Conservation (phyloP, 1,140 invertebrate genomes). For the Pogonomyrmex barbatus region DNA sequence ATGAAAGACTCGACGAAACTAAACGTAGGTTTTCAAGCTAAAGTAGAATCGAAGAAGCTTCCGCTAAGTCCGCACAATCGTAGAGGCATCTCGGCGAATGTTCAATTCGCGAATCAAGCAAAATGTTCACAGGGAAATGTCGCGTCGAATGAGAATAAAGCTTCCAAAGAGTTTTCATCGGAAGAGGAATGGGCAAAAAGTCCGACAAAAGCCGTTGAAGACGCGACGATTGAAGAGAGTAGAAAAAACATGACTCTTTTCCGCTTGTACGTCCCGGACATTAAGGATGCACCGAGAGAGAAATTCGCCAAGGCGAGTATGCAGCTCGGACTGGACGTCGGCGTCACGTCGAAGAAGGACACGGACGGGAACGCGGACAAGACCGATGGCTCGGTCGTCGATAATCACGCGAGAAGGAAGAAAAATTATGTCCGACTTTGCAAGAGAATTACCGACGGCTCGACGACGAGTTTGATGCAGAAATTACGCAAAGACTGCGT, state of each 20-base stretch:
- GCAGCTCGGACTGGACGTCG: constrained; percentile 2
- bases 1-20: background rate
- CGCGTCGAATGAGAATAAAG: background rate
- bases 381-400: background rate
- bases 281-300: background rate
- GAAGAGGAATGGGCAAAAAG: background rate
- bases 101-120: background rate
- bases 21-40: constrained; percentile 23
- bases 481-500: constrained; percentile 24
- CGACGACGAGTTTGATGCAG: constrained; percentile 5
- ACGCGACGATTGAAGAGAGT: background rate
- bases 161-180: background rate
- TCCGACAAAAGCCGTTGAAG: background rate
- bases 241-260: background rate
- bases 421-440: constrained; percentile 14
- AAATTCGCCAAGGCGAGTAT: background rate
- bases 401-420: constrained; percentile 1
- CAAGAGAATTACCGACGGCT: constrained; percentile 3
- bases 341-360: background rate
- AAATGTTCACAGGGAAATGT: background rate
- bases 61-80: background rate
- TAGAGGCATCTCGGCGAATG: background rate
- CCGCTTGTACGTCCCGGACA: background rate
- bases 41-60: background rate
- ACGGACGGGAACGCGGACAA: background rate